These are phyloP conservation scores for Andrena marginata DNA, from an alignment of 2,888 invertebrate species.

Conservation along the genomic window DNA sequence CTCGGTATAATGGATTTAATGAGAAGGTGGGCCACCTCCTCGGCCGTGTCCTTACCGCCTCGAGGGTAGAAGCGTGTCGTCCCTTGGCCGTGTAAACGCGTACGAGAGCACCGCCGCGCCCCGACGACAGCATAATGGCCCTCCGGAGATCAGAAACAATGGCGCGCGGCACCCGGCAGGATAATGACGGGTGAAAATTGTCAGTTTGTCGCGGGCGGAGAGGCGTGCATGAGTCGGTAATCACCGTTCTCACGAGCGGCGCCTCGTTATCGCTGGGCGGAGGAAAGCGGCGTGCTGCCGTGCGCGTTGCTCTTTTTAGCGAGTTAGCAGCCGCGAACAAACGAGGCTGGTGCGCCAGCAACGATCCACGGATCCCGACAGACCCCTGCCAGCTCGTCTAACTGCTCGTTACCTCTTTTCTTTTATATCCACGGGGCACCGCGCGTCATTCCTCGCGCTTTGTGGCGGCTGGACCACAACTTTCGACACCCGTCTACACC, in stretches of 20 bases:
- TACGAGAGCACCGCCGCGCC: slow-evolving; percentile 4
- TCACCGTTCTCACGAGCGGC: slow-evolving; percentile 70
- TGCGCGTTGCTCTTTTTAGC: slow-evolving; percentile 38
- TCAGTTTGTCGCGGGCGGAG: slow-evolving; percentile 76
- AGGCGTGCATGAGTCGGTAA: slow-evolving; percentile 72
- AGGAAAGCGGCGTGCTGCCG: slow-evolving; percentile 52
- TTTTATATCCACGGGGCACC: slow-evolving; percentile 25
- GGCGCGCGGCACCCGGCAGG: slow-evolving; percentile 69
- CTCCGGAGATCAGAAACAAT: slow-evolving; percentile 78
- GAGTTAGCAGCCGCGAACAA: slow-evolving; percentile 33
- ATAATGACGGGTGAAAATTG: slow-evolving; percentile 79
- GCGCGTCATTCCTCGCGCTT: background rate
- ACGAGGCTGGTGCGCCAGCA: slow-evolving; percentile 21
- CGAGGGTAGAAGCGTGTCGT: slow-evolving; percentile 41
- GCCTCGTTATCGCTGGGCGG: slow-evolving; percentile 60
- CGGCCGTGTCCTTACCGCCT: slow-evolving; percentile 21
- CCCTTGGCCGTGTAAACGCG: slow-evolving; percentile 20
- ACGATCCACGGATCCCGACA: background rate
- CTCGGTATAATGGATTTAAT: slow-evolving; percentile 81
- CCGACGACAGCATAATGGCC: slow-evolving; percentile 67
- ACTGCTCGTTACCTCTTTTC: slow-evolving; percentile 61
- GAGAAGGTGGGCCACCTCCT: slow-evolving; percentile 73
- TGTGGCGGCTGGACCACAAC: background rate
- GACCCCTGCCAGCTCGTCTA: slow-evolving; percentile 42
- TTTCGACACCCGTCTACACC: slow-evolving; percentile 28